Conservation (phyloP, 2,888 invertebrate species). For the Arge pagana region DNA sequence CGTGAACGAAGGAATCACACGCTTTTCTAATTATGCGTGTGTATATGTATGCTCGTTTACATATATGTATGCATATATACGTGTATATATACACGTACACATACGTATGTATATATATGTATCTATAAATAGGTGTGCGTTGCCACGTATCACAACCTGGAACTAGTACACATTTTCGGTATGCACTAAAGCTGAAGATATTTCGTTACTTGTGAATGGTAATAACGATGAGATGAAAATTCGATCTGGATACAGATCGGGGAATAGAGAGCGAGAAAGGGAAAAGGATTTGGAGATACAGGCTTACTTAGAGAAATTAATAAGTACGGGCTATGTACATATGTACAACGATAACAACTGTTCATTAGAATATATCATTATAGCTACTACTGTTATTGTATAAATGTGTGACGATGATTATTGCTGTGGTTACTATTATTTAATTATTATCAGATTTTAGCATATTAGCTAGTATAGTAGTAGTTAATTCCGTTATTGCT, state of each 20-base stretch:
- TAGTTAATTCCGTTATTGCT: conserved; percentile 12
- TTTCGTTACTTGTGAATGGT: not conserved
- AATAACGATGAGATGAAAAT: not conserved
- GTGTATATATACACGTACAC: not conserved
- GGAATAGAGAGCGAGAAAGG: conserved; percentile 23
- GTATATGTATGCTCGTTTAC: not conserved
- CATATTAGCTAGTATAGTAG: not conserved
- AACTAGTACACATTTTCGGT: conserved; percentile 11
- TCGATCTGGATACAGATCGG: conserved; percentile 18
- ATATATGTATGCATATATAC: conserved; percentile 1
- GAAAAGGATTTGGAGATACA: conserved; percentile 33
- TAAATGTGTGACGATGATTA: not conserved
- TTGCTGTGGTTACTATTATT: not conserved
- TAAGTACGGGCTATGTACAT: conserved; percentile 59
- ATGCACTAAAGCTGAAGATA: conserved; percentile 1
- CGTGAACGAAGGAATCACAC: too few relatives aligned
- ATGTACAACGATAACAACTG: conserved; percentile 55
- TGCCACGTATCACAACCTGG: conserved; percentile 24
- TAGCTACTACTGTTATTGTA: not conserved
- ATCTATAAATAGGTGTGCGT: conserved; percentile 4
- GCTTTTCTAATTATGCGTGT: conserved; percentile 1
- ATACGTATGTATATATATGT: not conserved
- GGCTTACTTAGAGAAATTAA: conserved; percentile 56
- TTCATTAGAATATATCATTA: conserved; percentile 33
- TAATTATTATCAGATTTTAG: not conserved